Evolutionary conservation across 2,113 vertebrate genomes (phyloP).

Genomic region (Corvus cornix): DNA sequence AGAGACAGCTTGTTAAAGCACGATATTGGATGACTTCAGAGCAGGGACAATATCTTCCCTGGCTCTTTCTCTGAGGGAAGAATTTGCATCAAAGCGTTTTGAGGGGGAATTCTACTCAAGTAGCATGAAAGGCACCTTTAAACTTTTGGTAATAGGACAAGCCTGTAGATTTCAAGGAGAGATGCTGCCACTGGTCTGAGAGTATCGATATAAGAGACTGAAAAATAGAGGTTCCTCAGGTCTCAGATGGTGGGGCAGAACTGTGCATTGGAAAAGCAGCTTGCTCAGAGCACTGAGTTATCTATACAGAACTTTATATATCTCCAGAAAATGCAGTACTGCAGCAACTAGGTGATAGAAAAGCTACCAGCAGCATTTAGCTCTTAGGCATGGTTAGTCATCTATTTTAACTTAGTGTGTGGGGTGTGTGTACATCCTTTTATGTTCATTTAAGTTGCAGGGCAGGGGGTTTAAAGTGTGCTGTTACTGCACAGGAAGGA

Average conservation of each 20-base stretch:
- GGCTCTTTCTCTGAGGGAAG: background rate
- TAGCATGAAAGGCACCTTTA: background rate
- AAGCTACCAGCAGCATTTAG: background rate
- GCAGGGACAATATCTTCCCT: background rate
- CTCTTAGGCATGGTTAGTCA: background rate
- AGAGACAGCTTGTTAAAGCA: background rate
- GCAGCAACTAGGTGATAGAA: background rate
- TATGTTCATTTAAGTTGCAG: conserved; percentile 33
- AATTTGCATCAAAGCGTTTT: conserved; percentile 20
- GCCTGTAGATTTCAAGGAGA: background rate
- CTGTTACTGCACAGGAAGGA: conserved; percentile 41
- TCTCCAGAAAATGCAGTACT: background rate
- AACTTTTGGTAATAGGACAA: background rate
- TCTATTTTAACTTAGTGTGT: conserved; percentile 4
- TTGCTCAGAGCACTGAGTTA: background rate
- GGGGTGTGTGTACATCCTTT: background rate
- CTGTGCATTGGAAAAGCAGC: background rate
- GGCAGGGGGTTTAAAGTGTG: background rate
- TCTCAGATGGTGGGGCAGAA: background rate
- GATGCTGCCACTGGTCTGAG: background rate
- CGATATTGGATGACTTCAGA: background rate
- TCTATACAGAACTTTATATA: background rate
- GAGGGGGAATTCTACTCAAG: background rate
- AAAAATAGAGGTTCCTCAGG: background rate
- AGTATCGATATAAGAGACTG: background rate